Evolutionary conservation across 37 sponge, comb jelly and placozoan species (phyloP).

Genomic region (Oscarella lobularis): DNA sequence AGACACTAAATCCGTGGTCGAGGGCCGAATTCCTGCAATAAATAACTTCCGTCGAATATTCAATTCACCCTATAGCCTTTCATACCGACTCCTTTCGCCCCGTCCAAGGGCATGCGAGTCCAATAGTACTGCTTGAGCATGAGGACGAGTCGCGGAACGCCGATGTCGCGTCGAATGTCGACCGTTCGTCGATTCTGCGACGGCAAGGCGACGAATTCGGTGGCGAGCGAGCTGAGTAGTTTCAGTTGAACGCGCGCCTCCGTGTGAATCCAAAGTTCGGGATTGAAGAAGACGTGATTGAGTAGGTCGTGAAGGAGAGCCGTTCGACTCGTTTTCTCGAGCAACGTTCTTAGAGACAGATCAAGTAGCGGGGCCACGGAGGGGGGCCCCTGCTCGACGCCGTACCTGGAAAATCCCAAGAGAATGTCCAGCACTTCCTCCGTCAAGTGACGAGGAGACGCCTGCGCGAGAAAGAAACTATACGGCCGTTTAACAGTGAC

Average conservation of each 20-base stretch:
- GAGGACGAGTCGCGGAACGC: conserved; percentile 30
- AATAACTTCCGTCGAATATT: no score
- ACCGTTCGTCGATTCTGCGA: conserved; percentile 10
- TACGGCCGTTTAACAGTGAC: no score
- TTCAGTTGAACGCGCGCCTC: conserved; percentile 33
- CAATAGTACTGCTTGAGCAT: conserved; percentile 51
- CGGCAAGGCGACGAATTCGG: conserved; percentile 24
- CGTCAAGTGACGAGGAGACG: conserved; percentile 25
- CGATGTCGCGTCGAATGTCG: conserved; percentile 26
- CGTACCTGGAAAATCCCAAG: not conserved
- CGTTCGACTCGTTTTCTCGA: not conserved
- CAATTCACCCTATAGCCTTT: no score
- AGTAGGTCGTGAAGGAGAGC: conserved; percentile 35
- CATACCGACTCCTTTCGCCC: not conserved
- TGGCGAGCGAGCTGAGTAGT: conserved; percentile 44
- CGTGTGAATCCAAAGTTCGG: conserved; percentile 45
- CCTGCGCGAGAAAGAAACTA: no score
- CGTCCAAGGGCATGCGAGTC: not conserved
- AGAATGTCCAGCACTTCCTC: conserved; percentile 16
- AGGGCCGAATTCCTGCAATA: no score
- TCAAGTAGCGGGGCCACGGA: not conserved
- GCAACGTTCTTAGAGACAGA: not conserved
- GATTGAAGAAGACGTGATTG: conserved; percentile 43
- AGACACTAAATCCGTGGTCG: conserved; percentile 8
- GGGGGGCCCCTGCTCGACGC: not conserved